Evolutionary conservation across 2,888 invertebrate species (phyloP), one percentile per base, ranked within the genome.

Genomic region (Timema cristinae): DNA sequence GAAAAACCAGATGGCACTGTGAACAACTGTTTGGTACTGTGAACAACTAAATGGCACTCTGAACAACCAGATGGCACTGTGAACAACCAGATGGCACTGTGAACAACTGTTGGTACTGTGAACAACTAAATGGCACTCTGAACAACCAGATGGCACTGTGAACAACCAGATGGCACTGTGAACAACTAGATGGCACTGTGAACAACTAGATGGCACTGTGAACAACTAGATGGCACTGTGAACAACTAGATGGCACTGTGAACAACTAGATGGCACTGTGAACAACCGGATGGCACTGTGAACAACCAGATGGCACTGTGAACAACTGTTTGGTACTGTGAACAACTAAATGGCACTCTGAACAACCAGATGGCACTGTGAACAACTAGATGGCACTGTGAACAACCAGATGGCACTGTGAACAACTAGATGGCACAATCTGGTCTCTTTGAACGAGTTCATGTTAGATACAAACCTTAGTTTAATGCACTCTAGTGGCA

Each of bases 161-260:
- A 32, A 32, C 32, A 32, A 32, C 32, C 2, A 32, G 32, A 32
- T 32, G 32, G 32, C 32, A 32, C 32, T n/a, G n/a, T n/a, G n/a
- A n/a, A n/a, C n/a, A n/a, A n/a, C n/a, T n/a, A n/a, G n/a, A n/a
- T n/a, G n/a, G 32, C 32, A 32, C 32, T 32, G 32, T 32, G 32
- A 32, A 32, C 32, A 32, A 32, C 32, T 1, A 32, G 32, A 32
- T 32, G 32, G 32, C 32, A 32, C 32, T 95, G 87, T 76, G 85
- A 84, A 74, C 75, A 77, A 70, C 66, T 54, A 66, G 11, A 15
- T 16, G n/a, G n/a, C 8, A 70, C 32, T 16, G 5, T 32, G 13
- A 10, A 10, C 51, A 49, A 15, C 5, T n/a, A n/a, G n/a, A n/a
- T n/a, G n/a, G n/a, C n/a, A n/a, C 95, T 95, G 87, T 76, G 85